These are phyloP conservation scores for Pheucticus melanocephalus DNA, from an alignment of 2,113 vertebrate species.

Conservation along the genomic window DNA sequence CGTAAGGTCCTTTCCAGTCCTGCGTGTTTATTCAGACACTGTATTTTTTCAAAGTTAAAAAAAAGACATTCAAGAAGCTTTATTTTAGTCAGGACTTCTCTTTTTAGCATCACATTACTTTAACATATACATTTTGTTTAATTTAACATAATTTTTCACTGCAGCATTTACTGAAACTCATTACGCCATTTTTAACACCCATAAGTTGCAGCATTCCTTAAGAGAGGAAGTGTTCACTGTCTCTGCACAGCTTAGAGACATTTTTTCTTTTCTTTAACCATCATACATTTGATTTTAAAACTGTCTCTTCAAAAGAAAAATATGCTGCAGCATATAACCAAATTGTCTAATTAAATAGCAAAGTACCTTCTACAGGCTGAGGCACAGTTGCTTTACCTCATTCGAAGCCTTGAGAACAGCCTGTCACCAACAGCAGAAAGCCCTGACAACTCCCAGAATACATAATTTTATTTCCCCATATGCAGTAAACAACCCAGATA, in stretches of 20 bases:
- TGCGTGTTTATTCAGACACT: neutral
- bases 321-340: neutral
- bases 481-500: neutral
- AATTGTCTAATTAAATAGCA: neutral
- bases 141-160: neutral
- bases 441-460: neutral
- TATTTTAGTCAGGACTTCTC: neutral
- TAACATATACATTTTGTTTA: neutral
- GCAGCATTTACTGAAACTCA: neutral
- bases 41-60: neutral
- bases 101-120: neutral
- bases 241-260: neutral
- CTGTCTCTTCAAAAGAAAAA: neutral
- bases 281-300: neutral
- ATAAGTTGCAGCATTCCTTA: neutral
- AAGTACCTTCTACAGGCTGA: neutral
- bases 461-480: neutral
- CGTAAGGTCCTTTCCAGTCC: neutral
- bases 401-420: neutral
- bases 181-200: neutral
- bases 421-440: neutral
- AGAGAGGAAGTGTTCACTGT: neutral
- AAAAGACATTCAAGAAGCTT: neutral
- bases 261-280: neutral
- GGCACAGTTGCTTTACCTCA: neutral